phyloP scores from a whole-genome alignment of 2,888 invertebrate genomes.

The Mythimna albipuncta region DNA sequence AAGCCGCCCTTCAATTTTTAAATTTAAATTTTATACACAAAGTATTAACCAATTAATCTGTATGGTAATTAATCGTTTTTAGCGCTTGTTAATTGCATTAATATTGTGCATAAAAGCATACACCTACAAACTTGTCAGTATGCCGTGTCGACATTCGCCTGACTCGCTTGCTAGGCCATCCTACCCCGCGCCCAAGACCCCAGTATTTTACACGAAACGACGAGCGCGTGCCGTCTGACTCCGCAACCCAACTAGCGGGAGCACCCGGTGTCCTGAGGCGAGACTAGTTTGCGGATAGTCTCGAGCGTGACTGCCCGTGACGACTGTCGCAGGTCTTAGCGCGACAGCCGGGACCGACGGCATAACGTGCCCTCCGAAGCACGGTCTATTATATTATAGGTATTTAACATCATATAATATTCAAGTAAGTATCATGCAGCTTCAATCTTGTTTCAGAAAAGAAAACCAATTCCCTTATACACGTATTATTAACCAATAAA shows the following conservation, averaged over 20 bases:
- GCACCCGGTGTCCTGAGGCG: background rate
- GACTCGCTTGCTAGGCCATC: background rate
- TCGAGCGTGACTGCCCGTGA: constrained; percentile 11
- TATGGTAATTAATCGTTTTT: no score
- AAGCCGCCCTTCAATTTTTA: no score
- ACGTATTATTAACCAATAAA: background rate
- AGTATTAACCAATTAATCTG: no score
- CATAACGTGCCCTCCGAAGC: constrained; percentile 44
- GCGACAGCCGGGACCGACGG: constrained; percentile 41
- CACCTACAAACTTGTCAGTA: constrained; percentile 8
- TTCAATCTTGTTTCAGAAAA: background rate
- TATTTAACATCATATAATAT: background rate
- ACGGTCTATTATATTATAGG: constrained; percentile 5
- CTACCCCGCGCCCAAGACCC: background rate
- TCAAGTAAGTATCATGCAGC: background rate
- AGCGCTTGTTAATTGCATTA: no score
- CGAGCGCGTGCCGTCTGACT: background rate
- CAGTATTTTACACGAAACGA: background rate
- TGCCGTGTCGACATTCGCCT: constrained; percentile 3
- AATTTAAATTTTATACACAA: no score
- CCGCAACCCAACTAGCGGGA: constrained; percentile 9
- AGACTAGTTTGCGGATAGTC: background rate
- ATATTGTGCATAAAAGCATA: no score
- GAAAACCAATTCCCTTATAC: background rate
- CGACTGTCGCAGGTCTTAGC: constrained; percentile 22